Conservation (phyloP, 2,797 vertebrate species). For the Hydrophis major region DNA sequence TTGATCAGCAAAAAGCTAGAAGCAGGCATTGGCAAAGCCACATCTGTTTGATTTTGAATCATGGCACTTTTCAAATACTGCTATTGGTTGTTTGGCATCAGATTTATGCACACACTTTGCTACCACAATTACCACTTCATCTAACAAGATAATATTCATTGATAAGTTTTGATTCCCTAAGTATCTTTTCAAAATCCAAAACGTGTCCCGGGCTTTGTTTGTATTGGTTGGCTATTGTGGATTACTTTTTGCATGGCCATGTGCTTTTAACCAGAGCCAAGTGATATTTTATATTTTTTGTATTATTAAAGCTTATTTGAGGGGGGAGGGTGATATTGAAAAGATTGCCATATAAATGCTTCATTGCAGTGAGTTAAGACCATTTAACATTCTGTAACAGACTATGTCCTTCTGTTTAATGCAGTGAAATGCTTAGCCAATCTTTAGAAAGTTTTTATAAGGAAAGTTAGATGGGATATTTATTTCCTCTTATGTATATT, state of each 20-base stretch:
- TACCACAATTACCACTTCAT: not conserved
- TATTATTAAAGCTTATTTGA: not conserved
- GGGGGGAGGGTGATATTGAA: not conserved
- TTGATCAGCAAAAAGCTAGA: not conserved
- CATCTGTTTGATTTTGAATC: not conserved
- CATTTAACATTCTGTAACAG: not conserved
- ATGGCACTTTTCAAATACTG: constrained; percentile 3
- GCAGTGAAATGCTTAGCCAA: not conserved
- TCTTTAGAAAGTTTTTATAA: not conserved
- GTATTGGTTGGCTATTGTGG: not conserved
- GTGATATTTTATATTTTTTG: not conserved
- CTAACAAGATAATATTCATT: not conserved
- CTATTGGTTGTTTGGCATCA: not conserved
- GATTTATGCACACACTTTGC: not conserved
- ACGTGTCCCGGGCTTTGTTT: not conserved
- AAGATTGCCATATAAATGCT: not conserved
- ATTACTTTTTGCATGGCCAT: not conserved
- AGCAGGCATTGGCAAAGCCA: not conserved
- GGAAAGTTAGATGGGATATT: not conserved
- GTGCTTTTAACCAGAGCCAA: not conserved
- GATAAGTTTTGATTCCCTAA: not conserved
- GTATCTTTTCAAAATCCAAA: not conserved
- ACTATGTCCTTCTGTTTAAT: not conserved
- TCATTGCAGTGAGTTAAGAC: not conserved
- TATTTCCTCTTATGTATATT: not conserved